These are phyloP conservation scores for Micronycteris hirsuta DNA, from an alignment of 2,113 vertebrate genomes.

Conservation along the genomic window DNA sequence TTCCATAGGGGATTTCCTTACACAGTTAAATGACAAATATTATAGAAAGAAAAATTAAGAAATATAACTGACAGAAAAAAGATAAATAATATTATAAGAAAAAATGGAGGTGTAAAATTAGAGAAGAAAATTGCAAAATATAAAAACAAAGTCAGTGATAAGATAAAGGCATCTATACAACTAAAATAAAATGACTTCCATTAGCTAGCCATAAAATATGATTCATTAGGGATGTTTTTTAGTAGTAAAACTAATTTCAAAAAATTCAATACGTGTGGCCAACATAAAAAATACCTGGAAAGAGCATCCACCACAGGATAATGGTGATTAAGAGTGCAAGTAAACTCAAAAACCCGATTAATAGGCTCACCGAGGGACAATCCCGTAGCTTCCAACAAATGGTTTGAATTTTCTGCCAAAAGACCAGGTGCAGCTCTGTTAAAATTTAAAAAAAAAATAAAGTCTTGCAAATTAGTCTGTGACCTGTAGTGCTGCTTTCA, in stretches of 20 bases:
- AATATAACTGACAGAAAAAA: neutral
- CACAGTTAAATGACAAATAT: neutral
- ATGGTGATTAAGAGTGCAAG: neutral
- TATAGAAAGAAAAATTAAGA: neutral
- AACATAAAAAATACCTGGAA: neutral
- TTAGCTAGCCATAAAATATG: neutral
- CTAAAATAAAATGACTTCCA: neutral
- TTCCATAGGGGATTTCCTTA: neutral
- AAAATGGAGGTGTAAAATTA: neutral
- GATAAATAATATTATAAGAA: neutral
- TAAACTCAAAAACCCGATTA: neutral
- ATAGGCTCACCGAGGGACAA: neutral
- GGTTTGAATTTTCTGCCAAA: neutral
- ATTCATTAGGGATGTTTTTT: neutral
- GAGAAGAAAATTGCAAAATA: neutral
- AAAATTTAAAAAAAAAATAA: conserved; percentile 1
- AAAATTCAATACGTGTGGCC: neutral
- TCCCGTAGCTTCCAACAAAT: neutral
- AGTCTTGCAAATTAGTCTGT: neutral
- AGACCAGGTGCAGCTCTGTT: neutral
- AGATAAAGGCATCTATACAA: neutral
- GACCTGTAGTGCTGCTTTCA: neutral
- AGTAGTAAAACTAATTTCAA: neutral
- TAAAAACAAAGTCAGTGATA: neutral
- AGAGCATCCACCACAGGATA: neutral